Evolutionary conservation across 1,140 invertebrate species (phyloP), one percentile per base, ranked within the genome.

Genomic region (Pseudoatta argentina): DNA sequence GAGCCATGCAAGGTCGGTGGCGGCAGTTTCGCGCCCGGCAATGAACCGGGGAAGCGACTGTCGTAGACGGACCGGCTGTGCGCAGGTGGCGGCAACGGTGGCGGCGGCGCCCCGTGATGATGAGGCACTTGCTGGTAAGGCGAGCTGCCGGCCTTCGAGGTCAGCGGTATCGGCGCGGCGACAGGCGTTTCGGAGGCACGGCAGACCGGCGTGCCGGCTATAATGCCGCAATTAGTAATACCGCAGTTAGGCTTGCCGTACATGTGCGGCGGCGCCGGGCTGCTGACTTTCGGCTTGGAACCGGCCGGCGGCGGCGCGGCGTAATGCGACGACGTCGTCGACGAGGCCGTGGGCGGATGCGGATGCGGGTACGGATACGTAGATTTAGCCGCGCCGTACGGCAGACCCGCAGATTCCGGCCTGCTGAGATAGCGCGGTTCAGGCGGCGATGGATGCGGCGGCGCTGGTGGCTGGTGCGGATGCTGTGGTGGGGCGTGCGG

Each of bases 261-360:
- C 78, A 98, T 97, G 87, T 98, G 97, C 59, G 96, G 97, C n/a
- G 97, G 97, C 71, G 97, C 97, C 5, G 97, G 97, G 92, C 97
- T 97, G 88, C 96, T 97, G 14, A 98, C 97, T 95, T 97, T 97
- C 2, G 97, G 96, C 91, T 97, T 97, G 0, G 96, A 95, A 18
- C 95, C 94, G 2, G 94, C 88, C 14, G 94, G 92, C 83, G 87
- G 87, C 16, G 93, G 91, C 87, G 94, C 94, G 64, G 94, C 92
- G 2, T 91, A 92, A 14, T 90, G 90, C 53, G 92, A 91, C 90
- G 94, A 92, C 78, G 91, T 88, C 67, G 90, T 92, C 79, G 86
- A 90, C 79, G 79, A 83, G 69, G 55, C 67, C 79, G 79, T 83
- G 81, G 90, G 92, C 53, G 89, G 90, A 81, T 91, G 91, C 14